A percentile compares a stretch with the other conserved stretches of the same genome.
Evolutionary conservation across 2,888 invertebrate genomes (phyloP).

Genomic region (Pammene aurita): DNA sequence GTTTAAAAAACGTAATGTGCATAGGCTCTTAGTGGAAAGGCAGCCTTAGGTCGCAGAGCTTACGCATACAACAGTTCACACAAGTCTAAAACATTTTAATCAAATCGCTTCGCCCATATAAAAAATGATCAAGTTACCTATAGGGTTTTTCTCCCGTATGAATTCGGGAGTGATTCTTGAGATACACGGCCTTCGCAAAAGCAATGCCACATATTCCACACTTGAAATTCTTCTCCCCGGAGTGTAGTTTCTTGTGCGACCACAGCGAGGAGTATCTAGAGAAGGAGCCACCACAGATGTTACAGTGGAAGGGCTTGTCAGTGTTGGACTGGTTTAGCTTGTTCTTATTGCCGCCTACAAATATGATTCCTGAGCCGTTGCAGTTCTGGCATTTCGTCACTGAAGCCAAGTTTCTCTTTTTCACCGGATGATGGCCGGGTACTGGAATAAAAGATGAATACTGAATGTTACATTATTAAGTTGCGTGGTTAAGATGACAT

Average conservation of each 20-base stretch:
- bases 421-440: slow-evolving; percentile 89
- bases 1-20: no score
- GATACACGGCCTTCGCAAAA: slow-evolving; percentile 94
- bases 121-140: slow-evolving; percentile 55
- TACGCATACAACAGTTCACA: no score
- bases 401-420: slow-evolving; percentile 91
- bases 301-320: slow-evolving; percentile 94
- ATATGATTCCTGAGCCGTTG: slow-evolving; percentile 94
- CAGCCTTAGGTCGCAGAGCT: no score
- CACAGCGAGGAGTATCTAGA: slow-evolving; percentile 93
- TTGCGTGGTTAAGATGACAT: no score
- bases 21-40: no score
- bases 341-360: slow-evolving; percentile 86
- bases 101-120: background rate
- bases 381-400: slow-evolving; percentile 95
- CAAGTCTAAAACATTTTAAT: no score
- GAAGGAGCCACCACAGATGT: slow-evolving; percentile 92
- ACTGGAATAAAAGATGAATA: slow-evolving; percentile 55
- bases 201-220: slow-evolving; percentile 94
- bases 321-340: slow-evolving; percentile 83
- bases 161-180: slow-evolving; percentile 94
- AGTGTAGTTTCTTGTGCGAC: slow-evolving; percentile 94
- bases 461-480: no score
- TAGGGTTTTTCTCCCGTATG: slow-evolving; percentile 89
- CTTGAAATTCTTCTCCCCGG: slow-evolving; percentile 92